Percentiles rank a stretch among this genome's conserved stretches.
Conservation (phyloP, 2,113 vertebrate genomes). For the Podarcis cretensis region DNA sequence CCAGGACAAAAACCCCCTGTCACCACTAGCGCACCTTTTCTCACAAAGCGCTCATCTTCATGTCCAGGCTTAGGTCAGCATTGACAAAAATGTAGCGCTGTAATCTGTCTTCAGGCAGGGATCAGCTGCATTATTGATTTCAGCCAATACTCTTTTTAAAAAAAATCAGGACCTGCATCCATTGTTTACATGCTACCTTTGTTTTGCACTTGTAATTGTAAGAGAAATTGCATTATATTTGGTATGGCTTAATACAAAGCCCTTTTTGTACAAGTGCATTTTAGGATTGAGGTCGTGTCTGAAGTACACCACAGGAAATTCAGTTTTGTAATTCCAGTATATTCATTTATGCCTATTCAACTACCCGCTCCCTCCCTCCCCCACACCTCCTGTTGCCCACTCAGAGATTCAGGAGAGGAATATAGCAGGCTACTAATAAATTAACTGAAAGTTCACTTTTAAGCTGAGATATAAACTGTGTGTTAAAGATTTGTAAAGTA, state of each 20-base stretch:
- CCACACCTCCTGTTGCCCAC: background rate
- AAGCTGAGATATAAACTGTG: slow-evolving; percentile 40
- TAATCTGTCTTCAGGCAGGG: background rate
- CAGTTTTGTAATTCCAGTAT: slow-evolving; percentile 22
- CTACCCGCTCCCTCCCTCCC: too few relatives aligned
- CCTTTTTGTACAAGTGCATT: slow-evolving; percentile 55
- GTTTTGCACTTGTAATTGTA: slow-evolving; percentile 62
- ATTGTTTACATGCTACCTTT: background rate
- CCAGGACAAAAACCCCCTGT: too few relatives aligned
- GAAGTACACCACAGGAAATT: background rate
- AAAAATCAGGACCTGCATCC: background rate
- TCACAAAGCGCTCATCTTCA: background rate
- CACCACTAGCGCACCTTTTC: background rate
- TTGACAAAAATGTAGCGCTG: background rate
- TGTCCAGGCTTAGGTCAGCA: background rate
- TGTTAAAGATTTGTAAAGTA: slow-evolving; percentile 51
- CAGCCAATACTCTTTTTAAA: background rate
- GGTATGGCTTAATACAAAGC: too few relatives aligned
- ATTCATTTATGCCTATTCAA: too few relatives aligned
- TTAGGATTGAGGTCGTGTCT: slow-evolving; percentile 31
- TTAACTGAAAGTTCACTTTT: slow-evolving; percentile 48
- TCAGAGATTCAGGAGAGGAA: slow-evolving; percentile 31
- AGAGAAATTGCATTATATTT: background rate
- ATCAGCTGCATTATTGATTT: background rate
- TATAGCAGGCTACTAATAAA: slow-evolving; percentile 34